A percentile compares a stretch with the other conserved stretches of the same genome.
Evolutionary conservation across 2,888 invertebrate genomes (phyloP).

Genomic region (Epinotia bilunana): DNA sequence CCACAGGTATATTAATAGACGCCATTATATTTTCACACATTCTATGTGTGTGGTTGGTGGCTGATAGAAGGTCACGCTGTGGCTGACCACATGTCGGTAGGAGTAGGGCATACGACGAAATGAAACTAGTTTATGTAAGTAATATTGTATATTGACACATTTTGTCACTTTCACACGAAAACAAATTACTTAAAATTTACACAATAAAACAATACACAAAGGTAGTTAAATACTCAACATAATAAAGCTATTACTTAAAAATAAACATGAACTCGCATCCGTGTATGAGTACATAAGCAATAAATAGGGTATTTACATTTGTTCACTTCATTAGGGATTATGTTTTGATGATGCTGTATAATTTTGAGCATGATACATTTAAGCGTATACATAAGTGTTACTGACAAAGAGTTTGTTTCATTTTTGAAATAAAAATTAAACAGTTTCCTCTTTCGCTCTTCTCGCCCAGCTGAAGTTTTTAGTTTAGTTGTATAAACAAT

Average conservation of each 20-base stretch:
- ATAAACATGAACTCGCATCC: slow-evolving; percentile 69
- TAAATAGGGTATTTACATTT: slow-evolving; percentile 69
- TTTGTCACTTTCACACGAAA: slow-evolving; percentile 81
- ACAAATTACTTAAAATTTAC: slow-evolving; percentile 80
- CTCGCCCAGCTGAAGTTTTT: slow-evolving; percentile 14
- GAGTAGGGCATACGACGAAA: slow-evolving; percentile 49
- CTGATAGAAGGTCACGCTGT: background rate
- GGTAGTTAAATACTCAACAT: slow-evolving; percentile 77
- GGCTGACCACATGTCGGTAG: slow-evolving; percentile 16
- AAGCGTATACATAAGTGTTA: slow-evolving; percentile 42
- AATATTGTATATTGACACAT: slow-evolving; percentile 82
- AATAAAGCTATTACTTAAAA: slow-evolving; percentile 75
- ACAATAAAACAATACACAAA: slow-evolving; percentile 77
- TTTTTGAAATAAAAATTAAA: slow-evolving; percentile 32
- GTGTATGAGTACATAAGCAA: slow-evolving; percentile 59
- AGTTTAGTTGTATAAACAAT: background rate
- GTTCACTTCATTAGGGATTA: slow-evolving; percentile 37
- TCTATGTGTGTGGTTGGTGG: slow-evolving; percentile 13
- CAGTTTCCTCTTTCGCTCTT: slow-evolving; percentile 37
- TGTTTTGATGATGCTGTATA: slow-evolving; percentile 40
- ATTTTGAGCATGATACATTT: slow-evolving; percentile 40
- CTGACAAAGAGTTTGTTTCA: slow-evolving; percentile 43
- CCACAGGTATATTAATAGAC: slow-evolving; percentile 8
- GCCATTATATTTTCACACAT: slow-evolving; percentile 33
- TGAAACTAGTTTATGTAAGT: slow-evolving; percentile 71